These are phyloP conservation scores for Coelopa frigida DNA, from an alignment of 1,140 invertebrate species.

Conservation along the genomic window DNA sequence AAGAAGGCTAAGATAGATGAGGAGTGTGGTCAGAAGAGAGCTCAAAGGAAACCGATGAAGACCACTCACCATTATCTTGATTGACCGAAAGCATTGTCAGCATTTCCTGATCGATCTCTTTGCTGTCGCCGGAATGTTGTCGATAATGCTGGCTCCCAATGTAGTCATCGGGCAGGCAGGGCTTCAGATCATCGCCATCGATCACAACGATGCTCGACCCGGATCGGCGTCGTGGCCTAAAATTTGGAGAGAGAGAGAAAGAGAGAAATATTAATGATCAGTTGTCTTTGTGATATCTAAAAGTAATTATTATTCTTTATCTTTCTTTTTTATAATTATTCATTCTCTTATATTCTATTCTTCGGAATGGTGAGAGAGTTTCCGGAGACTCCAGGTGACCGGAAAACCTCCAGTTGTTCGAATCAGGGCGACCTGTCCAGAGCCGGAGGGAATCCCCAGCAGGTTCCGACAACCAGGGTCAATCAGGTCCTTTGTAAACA, in stretches of 20 bases:
- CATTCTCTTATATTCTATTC: background rate
- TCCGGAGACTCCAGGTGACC: no score
- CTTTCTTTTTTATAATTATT: background rate
- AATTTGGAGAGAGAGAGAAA: conserved; percentile 12
- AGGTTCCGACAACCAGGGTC: no score
- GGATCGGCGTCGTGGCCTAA: conserved; percentile 58
- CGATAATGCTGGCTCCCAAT: conserved; percentile 38
- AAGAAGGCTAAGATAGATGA: no score
- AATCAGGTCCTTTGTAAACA: no score
- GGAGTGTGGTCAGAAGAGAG: no score
- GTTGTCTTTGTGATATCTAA: conserved; percentile 2
- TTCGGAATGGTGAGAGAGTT: conserved; percentile 2
- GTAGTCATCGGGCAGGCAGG: conserved; percentile 45
- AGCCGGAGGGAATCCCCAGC: no score
- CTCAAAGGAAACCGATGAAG: no score
- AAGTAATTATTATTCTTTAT: background rate
- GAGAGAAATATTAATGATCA: background rate
- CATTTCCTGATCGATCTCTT: conserved; percentile 56
- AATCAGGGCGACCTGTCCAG: no score
- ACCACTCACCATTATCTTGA: conserved; percentile 57
- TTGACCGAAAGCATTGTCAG: conserved; percentile 60
- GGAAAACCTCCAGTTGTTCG: no score
- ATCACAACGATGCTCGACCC: conserved; percentile 63
- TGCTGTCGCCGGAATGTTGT: conserved; percentile 38
- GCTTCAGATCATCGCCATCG: conserved; percentile 53